Evolutionary conservation across 2,797 vertebrate genomes (phyloP).

Genomic region (Scomberomorus guttatus): DNA sequence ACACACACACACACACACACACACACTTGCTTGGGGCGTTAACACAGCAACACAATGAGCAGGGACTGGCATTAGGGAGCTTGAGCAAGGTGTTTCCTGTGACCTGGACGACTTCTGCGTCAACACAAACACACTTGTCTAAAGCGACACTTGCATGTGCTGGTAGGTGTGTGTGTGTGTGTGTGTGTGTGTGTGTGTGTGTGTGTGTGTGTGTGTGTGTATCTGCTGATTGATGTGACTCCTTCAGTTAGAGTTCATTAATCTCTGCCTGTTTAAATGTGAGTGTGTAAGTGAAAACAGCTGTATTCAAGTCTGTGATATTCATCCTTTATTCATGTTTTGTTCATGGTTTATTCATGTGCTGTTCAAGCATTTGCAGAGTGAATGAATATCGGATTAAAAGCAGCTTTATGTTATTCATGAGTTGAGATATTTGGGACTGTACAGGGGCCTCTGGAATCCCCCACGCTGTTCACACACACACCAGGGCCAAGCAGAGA

Average conservation of each 20-base stretch:
- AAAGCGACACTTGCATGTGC: slow-evolving; percentile 30
- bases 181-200: neutral
- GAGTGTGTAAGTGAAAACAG: slow-evolving; percentile 55
- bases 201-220: slow-evolving; percentile 2
- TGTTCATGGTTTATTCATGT: slow-evolving; percentile 69
- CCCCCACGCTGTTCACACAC: neutral
- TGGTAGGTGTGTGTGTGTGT: neutral
- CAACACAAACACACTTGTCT: slow-evolving; percentile 60
- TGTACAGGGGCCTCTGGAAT: slow-evolving; percentile 5
- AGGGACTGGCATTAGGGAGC: slow-evolving; percentile 56
- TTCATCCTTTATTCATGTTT: slow-evolving; percentile 74
- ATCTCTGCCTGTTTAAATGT: slow-evolving; percentile 28
- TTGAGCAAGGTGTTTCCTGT: slow-evolving; percentile 86
- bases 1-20: slow-evolving; percentile 11
- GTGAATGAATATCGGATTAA: slow-evolving; percentile 84
- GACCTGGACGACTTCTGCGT: slow-evolving; percentile 69
- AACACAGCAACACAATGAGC: slow-evolving; percentile 72
- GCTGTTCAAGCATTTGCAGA: slow-evolving; percentile 62
- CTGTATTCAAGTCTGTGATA: slow-evolving; percentile 48
- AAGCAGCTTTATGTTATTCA: slow-evolving; percentile 80
- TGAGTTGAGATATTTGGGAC: slow-evolving; percentile 69
- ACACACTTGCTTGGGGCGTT: slow-evolving; percentile 39
- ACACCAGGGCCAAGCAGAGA: neutral
- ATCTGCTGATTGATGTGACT: slow-evolving; percentile 30
- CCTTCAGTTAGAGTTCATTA: slow-evolving; percentile 47